Base-by-base conservation (phyloP, 2,797 vertebrate genomes). In the Bovichtus diacanthus region DNA sequence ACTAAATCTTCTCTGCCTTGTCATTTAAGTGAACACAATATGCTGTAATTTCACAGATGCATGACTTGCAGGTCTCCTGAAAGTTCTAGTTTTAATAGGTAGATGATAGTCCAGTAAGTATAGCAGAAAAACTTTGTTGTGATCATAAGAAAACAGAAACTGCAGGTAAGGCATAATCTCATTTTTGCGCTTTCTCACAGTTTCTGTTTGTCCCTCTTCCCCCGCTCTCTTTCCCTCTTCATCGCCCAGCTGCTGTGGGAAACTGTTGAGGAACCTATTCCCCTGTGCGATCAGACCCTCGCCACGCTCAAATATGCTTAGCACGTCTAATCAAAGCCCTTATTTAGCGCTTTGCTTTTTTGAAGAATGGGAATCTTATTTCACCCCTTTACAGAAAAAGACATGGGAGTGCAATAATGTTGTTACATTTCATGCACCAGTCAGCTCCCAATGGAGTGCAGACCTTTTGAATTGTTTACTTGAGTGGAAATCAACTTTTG, bases 241-340 rank as follows among this genome's bases (percentile, higher is more conserved):
- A 73, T 74, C 59, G 60, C 73, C 67, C 38, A 74, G 29, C 86
- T 81, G 80, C 73, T 79, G 78, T 50, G 67, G 81, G 80, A 84
- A 76, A 72, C 63, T 78, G 72, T 70, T 62, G 58, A 80, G 68
- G 71, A 86, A 68, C 61, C 70, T 67, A 78, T 82, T 83, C 79
- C 85, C 81, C 81, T 19, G 75, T 70, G 82, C 19, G 50, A 85
- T 82, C 86, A 84, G 60, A 83, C 74, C 27, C 74, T 89, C 29
- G 83, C 75, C 76, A 91, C 58, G 76, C 90, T 90, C 85, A 85
- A 89, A 93, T 92, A 85, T 90, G 92, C 92, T 93, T 92, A 90
- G 81, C 70, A 60, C n/a, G 31, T 74, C 82, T 63, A 75, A 82
- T 62, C 70, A 80, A 91, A 93, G 64, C 55, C 80, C 82, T 90